Evolutionary conservation across 2,888 invertebrate species (phyloP).

Genomic region (Eupithecia centaureata): DNA sequence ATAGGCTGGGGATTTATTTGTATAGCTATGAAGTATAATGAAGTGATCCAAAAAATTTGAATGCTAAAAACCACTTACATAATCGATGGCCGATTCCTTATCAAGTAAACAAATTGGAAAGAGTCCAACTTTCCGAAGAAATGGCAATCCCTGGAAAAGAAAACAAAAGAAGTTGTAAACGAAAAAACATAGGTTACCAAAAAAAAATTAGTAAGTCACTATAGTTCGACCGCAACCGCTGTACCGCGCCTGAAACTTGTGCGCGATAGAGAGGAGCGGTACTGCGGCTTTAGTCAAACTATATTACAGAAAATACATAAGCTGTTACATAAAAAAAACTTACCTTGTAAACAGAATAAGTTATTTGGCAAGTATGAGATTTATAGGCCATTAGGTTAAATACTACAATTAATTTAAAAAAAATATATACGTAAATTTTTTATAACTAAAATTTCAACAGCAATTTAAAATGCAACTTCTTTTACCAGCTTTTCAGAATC

Average conservation of each 20-base stretch:
- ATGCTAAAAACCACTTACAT: neutral
- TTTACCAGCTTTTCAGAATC: too few species aligned
- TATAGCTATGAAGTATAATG: neutral
- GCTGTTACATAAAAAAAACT: conserved; percentile 36
- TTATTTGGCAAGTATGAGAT: too few species aligned
- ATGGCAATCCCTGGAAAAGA: neutral
- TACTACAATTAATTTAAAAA: too few species aligned
- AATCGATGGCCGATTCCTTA: neutral
- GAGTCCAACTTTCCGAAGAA: neutral
- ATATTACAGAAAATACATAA: neutral
- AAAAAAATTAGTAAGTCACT: too few species aligned
- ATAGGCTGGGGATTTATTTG: neutral
- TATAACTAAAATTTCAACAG: too few species aligned
- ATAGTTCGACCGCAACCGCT: too few species aligned
- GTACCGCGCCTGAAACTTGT: too few species aligned
- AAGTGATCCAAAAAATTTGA: neutral
- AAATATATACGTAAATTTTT: too few species aligned
- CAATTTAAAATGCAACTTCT: too few species aligned
- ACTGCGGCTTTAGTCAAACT: too few species aligned
- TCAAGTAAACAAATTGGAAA: neutral
- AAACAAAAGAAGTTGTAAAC: neutral
- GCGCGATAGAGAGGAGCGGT: too few species aligned
- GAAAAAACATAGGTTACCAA: neutral
- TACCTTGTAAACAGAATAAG: conserved; percentile 77
- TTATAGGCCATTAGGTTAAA: too few species aligned